These are phyloP conservation scores for Papilio machaon DNA, from an alignment of 1,140 invertebrate genomes.

Conservation along the genomic window DNA sequence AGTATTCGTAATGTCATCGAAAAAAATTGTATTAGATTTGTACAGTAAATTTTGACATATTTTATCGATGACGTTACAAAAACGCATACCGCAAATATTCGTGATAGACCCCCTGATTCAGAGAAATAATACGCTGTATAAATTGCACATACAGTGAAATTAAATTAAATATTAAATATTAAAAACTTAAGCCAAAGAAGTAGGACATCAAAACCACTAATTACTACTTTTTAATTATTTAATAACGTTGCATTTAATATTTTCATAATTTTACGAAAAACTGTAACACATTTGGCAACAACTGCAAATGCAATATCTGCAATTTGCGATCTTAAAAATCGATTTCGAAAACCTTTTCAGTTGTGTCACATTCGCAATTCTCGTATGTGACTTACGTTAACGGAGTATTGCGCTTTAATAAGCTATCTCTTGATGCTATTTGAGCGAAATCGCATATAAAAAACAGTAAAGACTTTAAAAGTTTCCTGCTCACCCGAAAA, in stretches of 20 bases:
- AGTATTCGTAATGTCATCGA: no score
- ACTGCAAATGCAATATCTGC: slow-evolving; percentile 9
- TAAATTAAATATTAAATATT: neutral
- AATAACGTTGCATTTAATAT: neutral
- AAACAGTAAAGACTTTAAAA: slow-evolving; percentile 14
- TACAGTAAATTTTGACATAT: no score
- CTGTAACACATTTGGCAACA: neutral
- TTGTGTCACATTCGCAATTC: neutral
- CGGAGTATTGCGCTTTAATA: slow-evolving; percentile 20
- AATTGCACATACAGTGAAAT: neutral
- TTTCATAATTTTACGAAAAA: neutral
- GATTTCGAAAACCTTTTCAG: slow-evolving; percentile 11
- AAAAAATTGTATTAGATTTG: no score
- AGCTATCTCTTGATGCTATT: slow-evolving; percentile 17
- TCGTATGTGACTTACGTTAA: slow-evolving; percentile 21
- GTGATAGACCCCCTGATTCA: no score
- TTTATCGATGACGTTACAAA: no score
- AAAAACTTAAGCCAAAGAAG: neutral
- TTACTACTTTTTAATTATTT: neutral
- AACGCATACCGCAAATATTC: no score
- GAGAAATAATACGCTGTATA: neutral
- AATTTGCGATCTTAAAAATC: slow-evolving; percentile 25
- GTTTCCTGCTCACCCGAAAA: slow-evolving; percentile 19
- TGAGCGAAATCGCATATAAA: slow-evolving; percentile 4
- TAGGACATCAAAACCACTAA: neutral